Percentiles rank a stretch among this genome's conserved stretches.
phyloP scores from a whole-genome alignment of 2,888 invertebrate genomes.

The Drosophila emarginata region DNA sequence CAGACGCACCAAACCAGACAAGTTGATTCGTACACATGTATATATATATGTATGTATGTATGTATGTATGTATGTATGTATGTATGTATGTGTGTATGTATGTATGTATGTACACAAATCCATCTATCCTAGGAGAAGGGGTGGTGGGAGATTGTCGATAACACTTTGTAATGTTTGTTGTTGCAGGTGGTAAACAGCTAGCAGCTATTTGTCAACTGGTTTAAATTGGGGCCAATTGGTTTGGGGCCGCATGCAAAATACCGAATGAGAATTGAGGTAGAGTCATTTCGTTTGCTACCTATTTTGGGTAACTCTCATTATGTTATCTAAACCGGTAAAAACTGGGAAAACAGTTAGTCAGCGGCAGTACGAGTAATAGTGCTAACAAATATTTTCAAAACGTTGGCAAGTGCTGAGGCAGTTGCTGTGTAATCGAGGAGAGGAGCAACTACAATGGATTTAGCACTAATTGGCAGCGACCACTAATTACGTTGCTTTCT shows the following conservation, averaged over 20 bases:
- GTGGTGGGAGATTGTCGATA: background rate
- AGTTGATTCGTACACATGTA: background rate
- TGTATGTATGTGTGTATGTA: no score
- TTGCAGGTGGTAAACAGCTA: slow-evolving; percentile 56
- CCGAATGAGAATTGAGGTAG: slow-evolving; percentile 29
- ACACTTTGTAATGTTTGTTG: slow-evolving; percentile 30
- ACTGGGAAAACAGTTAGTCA: background rate
- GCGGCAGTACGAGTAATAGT: background rate
- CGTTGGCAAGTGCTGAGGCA: slow-evolving; percentile 35
- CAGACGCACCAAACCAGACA: background rate
- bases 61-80: no score
- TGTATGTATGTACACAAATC: no score
- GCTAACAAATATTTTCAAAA: slow-evolving; percentile 65
- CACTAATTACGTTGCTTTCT: slow-evolving; percentile 43
- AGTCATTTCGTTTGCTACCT: slow-evolving; percentile 1
- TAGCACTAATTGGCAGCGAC: slow-evolving; percentile 62
- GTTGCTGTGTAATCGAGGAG: slow-evolving; percentile 71
- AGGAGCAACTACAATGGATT: slow-evolving; percentile 32
- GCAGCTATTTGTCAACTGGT: slow-evolving; percentile 70
- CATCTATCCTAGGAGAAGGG: background rate
- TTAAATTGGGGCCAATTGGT: slow-evolving; percentile 78
- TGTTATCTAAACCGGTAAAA: slow-evolving; percentile 5
- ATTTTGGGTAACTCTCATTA: slow-evolving; percentile 1
- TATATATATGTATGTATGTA: no score
- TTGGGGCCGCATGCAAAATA: slow-evolving; percentile 58